Conservation (phyloP, 2,113 vertebrate genomes). For the Columba janthina region DNA sequence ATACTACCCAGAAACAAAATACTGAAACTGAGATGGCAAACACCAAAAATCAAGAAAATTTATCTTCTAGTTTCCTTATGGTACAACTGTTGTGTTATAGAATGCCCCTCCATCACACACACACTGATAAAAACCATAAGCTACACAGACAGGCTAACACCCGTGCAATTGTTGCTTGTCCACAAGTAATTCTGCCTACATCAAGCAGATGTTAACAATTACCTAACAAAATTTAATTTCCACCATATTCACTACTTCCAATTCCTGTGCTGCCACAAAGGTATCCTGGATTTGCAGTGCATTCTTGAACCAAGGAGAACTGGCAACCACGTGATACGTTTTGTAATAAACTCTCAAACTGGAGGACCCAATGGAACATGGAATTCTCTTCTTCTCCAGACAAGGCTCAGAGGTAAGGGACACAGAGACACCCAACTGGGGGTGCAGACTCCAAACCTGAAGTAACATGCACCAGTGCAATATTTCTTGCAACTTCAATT, state of each 20-base stretch:
- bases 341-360: accelerated
- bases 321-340: accelerated
- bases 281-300: background rate
- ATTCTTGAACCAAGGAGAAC: background rate
- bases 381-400: background rate
- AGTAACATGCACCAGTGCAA: accelerated
- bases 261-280: background rate
- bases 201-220: accelerated
- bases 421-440: background rate
- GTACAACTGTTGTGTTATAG: background rate
- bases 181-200: background rate
- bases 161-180: accelerated
- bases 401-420: background rate
- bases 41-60: background rate
- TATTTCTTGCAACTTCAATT: background rate
- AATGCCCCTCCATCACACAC: accelerated
- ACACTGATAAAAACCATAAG: background rate
- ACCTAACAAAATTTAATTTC: accelerated
- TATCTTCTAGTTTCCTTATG: background rate
- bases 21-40: background rate
- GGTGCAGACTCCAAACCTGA: background rate
- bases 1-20: background rate
- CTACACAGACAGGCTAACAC: background rate
- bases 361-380: accelerated
- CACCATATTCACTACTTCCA: accelerated